These are phyloP conservation scores for Cebus imitator DNA, from an alignment of 2,113 vertebrate species.

Conservation along the genomic window DNA sequence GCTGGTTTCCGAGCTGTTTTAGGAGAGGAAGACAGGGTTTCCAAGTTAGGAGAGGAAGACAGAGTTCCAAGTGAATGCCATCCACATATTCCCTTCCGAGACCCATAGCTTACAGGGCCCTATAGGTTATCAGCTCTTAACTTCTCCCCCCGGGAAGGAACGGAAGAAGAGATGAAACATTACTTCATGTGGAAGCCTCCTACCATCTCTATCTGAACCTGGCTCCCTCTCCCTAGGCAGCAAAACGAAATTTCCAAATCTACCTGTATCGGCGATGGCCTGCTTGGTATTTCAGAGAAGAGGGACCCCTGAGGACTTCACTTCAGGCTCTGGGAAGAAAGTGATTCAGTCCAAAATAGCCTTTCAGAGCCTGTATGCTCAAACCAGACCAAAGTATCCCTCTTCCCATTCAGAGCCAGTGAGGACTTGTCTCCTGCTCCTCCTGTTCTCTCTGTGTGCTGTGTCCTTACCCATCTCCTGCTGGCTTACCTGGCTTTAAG, in stretches of 20 bases:
- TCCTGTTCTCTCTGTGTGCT: not conserved
- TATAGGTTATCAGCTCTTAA: not conserved
- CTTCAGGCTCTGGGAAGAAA: not conserved
- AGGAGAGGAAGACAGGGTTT: not conserved
- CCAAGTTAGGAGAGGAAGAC: not conserved
- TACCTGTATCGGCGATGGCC: not conserved
- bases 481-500: not conserved
- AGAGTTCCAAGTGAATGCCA: not conserved
- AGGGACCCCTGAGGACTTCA: not conserved
- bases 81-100: not conserved
- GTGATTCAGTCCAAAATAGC: not conserved
- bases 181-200: not conserved
- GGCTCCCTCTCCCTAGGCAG: not conserved
- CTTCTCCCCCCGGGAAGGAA: not conserved
- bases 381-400: not conserved
- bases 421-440: not conserved
- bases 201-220: not conserved
- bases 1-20: constrained; percentile 10
- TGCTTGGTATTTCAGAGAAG: not conserved
- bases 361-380: not conserved
- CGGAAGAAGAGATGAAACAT: not conserved
- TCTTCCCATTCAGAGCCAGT: too few relatives aligned
- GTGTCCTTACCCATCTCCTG: not conserved
- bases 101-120: not conserved
- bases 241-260: not conserved